Base-by-base conservation (phyloP, 2,797 vertebrate genomes). In the Megalops cyprinoides region DNA sequence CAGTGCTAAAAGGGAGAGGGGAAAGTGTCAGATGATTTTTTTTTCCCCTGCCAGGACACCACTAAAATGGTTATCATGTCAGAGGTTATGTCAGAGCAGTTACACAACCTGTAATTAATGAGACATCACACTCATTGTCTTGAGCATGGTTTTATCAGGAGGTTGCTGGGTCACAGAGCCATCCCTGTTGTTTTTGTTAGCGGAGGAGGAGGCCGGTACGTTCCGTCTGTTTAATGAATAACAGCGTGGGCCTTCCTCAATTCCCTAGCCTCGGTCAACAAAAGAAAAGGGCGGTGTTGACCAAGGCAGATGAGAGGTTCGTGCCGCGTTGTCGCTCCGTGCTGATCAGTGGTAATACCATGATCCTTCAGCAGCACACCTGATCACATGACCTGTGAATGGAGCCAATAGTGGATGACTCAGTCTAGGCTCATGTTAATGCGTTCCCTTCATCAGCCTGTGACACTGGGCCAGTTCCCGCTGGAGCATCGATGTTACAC, bases 291-390 rank as follows among this genome's bases (percentile, higher is more conserved):
- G 62, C 58, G 44, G 46, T 8, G 15, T 44, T 78, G 76, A 51
- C 46, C 4, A 10, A 44, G 51, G 7, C 48, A 56, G 49, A 18
- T 20, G 9, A 23, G 34, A 71, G 65, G 20, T 56, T 55, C 42
- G 71, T 79, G 60, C 4, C 37, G 46, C 23, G 28, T 39, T 62
- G 56, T 73, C 42, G 15, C 8, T 67, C 5, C 46, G 78, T 78
- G 53, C 86, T 89, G 88, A 90, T 92, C 87, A 90, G 87, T 86
- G 87, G 87, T 92, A 93, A 91, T 86, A 84, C 90, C 89, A 82
- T 92, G 90, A 93, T 92, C 92, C 90, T 90, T 86, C 83, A 74
- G 81, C 86, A 86, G 87, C 58, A 81, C 79, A 78, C 74, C 46
- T 67, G 73, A 69, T 87, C 89, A 91, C 87, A 87, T 90, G 89